phyloP scores from a whole-genome alignment of 2,888 invertebrate species.

The Drosophila ezoana region DNA sequence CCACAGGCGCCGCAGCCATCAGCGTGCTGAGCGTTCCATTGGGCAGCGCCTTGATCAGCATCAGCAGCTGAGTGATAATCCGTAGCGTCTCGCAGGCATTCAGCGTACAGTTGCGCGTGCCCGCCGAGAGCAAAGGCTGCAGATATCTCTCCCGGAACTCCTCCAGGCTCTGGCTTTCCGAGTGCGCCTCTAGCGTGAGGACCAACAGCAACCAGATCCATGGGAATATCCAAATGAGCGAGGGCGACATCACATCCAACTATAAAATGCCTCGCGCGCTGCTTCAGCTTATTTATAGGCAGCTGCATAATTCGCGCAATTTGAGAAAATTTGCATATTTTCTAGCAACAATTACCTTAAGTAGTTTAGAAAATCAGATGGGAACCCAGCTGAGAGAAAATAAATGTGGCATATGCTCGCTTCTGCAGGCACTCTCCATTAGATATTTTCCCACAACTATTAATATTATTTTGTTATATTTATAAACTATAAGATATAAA shows the following conservation, averaged over 20 bases:
- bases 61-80: constrained; percentile 81
- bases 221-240: constrained; percentile 14
- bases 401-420: no score
- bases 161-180: constrained; percentile 64
- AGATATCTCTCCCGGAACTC: constrained; percentile 76
- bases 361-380: constrained; percentile 60
- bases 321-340: constrained; percentile 69
- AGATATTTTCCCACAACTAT: no score
- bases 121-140: constrained; percentile 65
- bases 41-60: constrained; percentile 67
- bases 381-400: constrained; percentile 17
- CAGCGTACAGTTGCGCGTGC: constrained; percentile 84
- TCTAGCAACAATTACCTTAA: constrained; percentile 67
- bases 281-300: constrained; percentile 54
- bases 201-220: constrained; percentile 14
- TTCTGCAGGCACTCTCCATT: no score
- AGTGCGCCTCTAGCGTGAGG: constrained; percentile 10
- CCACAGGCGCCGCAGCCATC: constrained; percentile 3
- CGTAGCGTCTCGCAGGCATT: constrained; percentile 85
- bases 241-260: constrained; percentile 37
- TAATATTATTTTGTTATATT: no score
- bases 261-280: constrained; percentile 6
- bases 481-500: no score
- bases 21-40: constrained; percentile 20
- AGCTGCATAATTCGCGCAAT: constrained; percentile 60